Evolutionary conservation across 1,140 invertebrate genomes (phyloP), one percentile per base, ranked within the genome.

Genomic region (Drosophila pseudoobscura): DNA sequence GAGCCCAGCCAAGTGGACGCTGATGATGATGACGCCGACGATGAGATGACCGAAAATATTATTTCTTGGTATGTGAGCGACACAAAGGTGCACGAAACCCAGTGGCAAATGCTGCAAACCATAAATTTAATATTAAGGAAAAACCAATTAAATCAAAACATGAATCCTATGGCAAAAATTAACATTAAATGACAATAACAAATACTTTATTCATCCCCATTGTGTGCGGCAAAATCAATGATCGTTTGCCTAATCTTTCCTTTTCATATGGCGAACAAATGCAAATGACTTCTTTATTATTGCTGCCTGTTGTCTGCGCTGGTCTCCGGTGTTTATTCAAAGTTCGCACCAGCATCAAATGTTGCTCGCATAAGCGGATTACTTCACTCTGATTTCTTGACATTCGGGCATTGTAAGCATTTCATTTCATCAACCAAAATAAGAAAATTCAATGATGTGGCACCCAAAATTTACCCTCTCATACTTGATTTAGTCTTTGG

Each of bases 281-380:
- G 65, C 65, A 69, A 69, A 69, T 69, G 35, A 43, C 65, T 57
- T 69, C 41, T 68, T 69, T 69, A 22, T 69, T 68, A 68, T 69
- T 69, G 63, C 43, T 52, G 51, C 50, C 26, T 26, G 41, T 35
- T 35, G 9, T 35, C 35, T 35, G 35, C 3, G 0, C 6, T 31
- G 29, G 24, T 5, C 29, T 31, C 35, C 5, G 35, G 11, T 69
- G 65, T 43, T 57, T 69, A 69, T 57, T 69, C 65, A 56, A 69
- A 68, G 65, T 68, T 66, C 62, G 24, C 47, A 55, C 44, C 65
- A 39, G 35, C 35, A 13, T 0, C 29, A 8, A 57, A 65, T 68
- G 69, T 69, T 69, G 51, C 65, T 56, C 63, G 43, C 51, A 41
- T 69, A 69, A 69, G 63, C 35, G 65, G 65, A 68, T 69, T 69